Evolutionary conservation across 2,888 invertebrate genomes (phyloP), one percentile per base, ranked within the genome.

Genomic region (Iphiclides podalirius): DNA sequence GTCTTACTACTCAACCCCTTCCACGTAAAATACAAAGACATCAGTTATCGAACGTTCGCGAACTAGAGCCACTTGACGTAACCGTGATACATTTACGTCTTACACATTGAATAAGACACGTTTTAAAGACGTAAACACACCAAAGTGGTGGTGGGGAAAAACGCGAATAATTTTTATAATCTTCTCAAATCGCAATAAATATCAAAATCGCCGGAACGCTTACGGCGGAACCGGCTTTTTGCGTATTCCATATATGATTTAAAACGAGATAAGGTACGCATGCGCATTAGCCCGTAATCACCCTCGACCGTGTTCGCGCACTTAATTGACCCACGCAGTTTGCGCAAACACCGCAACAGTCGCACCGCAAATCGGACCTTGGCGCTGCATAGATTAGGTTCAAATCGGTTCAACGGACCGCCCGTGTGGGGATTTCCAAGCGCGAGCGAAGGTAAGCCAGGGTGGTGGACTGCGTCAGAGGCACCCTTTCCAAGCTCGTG

Each of bases 361-460:
- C 26, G 15, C 26, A 15, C 17, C 26, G 16, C 4, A 47, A 41
- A 41, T 28, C 28, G 16, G 7, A 35, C 28, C 17, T 47, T 41
- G 3, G 9, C 11, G 6, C 13, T 11, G n/a, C 6, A 28, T 12
- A 36, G 17, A 35, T 47, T 16, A 14, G 7, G 40, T 41, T 36
- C 16, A 36, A 13, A 41, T 36, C 28, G 13, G 14, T 13, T 33
- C 14, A 35, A 12, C 12, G 20, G 20, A 20, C 9, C 13, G 20
- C 2, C 9, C 4, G 6, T n/a, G 9, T 47, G 47, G 47, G 47
- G 41, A 35, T 47, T 47, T 41, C 47, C 47, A 8, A 36, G n/a
- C 6, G 4, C 28, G 47, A 47, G 4, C 28, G 47, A 47, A 47
- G 36, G 47, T 35, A 39, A 47, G 16, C 47, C 4, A 40, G 40